A percentile compares a stretch with the other conserved stretches of the same genome.
These are phyloP conservation scores for Philopedon plagiatum DNA, from an alignment of 2,888 invertebrate species.

Conservation along the genomic window DNA sequence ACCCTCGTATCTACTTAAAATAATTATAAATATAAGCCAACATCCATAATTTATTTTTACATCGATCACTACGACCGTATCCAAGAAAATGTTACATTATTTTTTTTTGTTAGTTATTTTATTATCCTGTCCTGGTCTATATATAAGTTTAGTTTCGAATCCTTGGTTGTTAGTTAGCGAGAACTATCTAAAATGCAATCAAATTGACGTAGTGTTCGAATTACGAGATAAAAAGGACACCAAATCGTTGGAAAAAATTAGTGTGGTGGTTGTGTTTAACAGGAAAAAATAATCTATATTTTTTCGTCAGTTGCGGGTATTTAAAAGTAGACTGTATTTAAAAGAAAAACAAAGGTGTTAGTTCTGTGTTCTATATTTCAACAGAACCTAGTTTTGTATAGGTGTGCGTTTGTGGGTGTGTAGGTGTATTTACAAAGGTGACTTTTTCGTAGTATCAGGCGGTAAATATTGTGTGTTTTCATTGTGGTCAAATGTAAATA, in stretches of 20 bases:
- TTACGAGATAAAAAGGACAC: conserved; percentile 40
- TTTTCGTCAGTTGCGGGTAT: no score
- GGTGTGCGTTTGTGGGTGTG: no score
- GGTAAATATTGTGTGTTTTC: not conserved
- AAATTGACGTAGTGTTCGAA: conserved; percentile 46
- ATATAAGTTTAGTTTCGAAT: conserved; percentile 26
- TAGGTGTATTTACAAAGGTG: conserved; percentile 9
- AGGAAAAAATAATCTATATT: no score
- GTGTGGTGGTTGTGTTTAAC: not conserved
- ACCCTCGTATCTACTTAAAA: not conserved
- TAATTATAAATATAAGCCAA: not conserved
- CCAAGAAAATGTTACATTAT: conserved; percentile 2
- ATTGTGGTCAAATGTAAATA: conserved; percentile 31
- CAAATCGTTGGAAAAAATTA: conserved; percentile 12
- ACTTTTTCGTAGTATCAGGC: conserved; percentile 8
- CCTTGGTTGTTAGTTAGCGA: conserved; percentile 47
- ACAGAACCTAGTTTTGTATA: not conserved
- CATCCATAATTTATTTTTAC: conserved; percentile 20
- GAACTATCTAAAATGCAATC: conserved; percentile 44
- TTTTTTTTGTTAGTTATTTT: not conserved
- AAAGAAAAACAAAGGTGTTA: not conserved
- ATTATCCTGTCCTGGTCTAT: conserved; percentile 23
- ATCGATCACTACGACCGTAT: not conserved
- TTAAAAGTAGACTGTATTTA: no score
- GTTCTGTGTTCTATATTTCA: not conserved